These are phyloP conservation scores for Oopsacas minuta DNA, from an alignment of 37 sponge, comb jelly and placozoan genomes.

Conservation along the genomic window DNA sequence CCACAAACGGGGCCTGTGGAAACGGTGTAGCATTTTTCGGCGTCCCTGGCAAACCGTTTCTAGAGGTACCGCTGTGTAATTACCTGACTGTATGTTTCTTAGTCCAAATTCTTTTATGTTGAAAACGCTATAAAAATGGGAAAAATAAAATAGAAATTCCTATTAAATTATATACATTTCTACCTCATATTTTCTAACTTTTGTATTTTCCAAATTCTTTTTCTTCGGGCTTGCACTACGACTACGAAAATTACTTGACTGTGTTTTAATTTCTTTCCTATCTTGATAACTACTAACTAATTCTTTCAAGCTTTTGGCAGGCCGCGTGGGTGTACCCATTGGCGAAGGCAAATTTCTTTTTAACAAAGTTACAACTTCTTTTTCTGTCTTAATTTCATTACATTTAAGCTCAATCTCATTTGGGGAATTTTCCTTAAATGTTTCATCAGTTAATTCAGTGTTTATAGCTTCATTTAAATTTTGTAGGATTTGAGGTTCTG, in stretches of 20 bases:
- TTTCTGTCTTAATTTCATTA: not conserved
- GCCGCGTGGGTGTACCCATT: not conserved
- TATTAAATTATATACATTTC: not conserved
- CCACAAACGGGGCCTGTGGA: not conserved
- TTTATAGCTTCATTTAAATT: not conserved
- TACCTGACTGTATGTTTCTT: constrained; percentile 9
- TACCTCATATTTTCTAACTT: not conserved
- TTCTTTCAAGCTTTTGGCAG: not conserved
- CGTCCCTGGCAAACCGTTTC: no score
- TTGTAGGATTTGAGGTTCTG: not conserved
- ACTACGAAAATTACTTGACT: not conserved
- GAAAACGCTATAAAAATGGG: not conserved
- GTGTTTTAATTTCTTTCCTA: constrained; percentile 5
- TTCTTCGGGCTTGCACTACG: not conserved
- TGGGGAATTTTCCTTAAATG: not conserved
- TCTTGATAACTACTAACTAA: constrained; percentile 16
- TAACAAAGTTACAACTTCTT: not conserved
- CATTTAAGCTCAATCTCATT: not conserved
- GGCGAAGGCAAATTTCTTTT: not conserved
- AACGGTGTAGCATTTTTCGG: not conserved
- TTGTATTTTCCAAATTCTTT: not conserved
- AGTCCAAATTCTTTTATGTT: not conserved
- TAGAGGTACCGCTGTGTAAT: no score
- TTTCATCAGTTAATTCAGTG: not conserved
- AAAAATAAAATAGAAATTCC: not conserved